Evolutionary conservation across 2,797 vertebrate species (phyloP).

Genomic region (Siniperca undulata): DNA sequence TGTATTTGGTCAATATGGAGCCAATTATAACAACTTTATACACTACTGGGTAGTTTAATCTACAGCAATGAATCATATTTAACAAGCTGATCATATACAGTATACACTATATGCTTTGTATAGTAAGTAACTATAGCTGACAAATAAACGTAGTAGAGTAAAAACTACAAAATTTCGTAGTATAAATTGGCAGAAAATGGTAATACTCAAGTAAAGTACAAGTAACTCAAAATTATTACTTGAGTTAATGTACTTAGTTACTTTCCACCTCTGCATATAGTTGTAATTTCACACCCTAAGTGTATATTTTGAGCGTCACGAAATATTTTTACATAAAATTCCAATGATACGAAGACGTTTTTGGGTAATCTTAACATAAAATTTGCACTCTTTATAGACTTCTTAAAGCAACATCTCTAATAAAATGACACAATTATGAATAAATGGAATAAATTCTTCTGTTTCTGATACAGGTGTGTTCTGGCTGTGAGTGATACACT

Average conservation of each 20-base stretch:
- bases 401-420: neutral
- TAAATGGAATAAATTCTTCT: neutral
- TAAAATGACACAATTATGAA: neutral
- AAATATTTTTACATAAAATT: neutral
- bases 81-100: neutral
- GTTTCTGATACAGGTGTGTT: conserved; percentile 2
- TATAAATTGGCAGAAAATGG: neutral
- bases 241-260: neutral
- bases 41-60: neutral
- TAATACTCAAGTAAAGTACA: neutral
- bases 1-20: neutral
- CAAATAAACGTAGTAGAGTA: neutral
- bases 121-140: neutral
- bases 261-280: neutral
- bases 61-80: neutral
- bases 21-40: neutral
- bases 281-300: neutral
- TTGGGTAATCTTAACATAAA: neutral
- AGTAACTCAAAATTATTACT: neutral
- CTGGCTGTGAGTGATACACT: neutral
- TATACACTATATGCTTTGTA: neutral
- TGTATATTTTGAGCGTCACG: neutral
- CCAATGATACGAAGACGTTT: neutral
- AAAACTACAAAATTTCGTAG: neutral
- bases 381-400: neutral